Evolutionary conservation across 2,888 invertebrate species (phyloP), one percentile per base, ranked within the genome.

Genomic region (Cerceris ruficornis): DNA sequence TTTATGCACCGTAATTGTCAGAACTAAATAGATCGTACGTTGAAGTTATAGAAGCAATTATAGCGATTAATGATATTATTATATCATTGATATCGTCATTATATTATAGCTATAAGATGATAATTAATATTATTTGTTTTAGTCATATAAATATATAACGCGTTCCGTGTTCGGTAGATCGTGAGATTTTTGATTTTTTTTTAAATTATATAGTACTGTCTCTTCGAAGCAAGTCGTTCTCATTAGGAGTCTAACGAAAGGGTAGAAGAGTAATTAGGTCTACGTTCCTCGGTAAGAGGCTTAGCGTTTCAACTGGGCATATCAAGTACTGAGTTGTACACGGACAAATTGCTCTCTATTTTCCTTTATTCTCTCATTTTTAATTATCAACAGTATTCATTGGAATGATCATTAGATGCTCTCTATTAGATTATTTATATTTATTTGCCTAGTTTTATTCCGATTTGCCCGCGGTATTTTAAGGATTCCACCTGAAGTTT

Each of bases 121-220:
- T 60, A 7, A 11, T 39, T 43, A 67, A 65, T 13, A 62, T 58
- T 65, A 70, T 84, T 83, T 72, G 65, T 80, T 82, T 86, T 77
- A 68, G 72, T 87, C 86, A 86, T 69, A 64, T 75, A 54, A 61
- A 58, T 54, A 75, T 71, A 84, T 28, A 52, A 11, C 74, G 67
- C 77, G 82, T 87, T 87, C 77, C 84, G 82, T 75, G 85, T 86
- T 87, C 75, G 68, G 77, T 88, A 88, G 84, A 69, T 70, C 70
- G 68, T 80, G 61, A 72, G 57, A 69, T 69, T 64, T 42, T 43
- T n/a, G 66, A 15, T 46, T 69, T 39, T 57, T 70, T 81, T 71
- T 39, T 69, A 42, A 61, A 14, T 57, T 68, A 49, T 41, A 62
- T 74, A 81, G 69, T 28, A 43, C 66, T 28, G 58, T 75, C 73